These are phyloP conservation scores for Azorinus chamasolen DNA, from an alignment of 2,888 invertebrate species.

Conservation along the genomic window DNA sequence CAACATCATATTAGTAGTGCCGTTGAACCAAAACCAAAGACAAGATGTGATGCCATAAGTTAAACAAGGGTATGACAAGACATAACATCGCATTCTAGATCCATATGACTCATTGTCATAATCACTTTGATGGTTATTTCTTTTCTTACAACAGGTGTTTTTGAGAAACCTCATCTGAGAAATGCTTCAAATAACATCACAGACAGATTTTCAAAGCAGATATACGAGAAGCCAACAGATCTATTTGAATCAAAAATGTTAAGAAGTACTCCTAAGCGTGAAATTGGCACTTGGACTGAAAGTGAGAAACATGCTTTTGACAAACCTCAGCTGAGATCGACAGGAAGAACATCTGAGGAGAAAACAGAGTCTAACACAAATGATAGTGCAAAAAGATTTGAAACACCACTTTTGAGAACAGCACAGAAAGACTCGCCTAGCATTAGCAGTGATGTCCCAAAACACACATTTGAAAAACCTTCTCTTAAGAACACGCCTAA, in stretches of 20 bases:
- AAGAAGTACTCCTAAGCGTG: conserved; percentile 14
- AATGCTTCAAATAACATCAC: conserved; percentile 39
- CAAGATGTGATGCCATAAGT: no score
- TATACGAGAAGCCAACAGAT: conserved; percentile 8
- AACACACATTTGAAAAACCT: conserved; percentile 54
- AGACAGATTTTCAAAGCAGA: neutral
- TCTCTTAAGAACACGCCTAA: conserved; percentile 4
- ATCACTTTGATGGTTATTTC: no score
- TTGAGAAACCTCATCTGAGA: conserved; percentile 47
- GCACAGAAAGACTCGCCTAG: conserved; percentile 24
- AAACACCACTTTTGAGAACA: conserved; percentile 55
- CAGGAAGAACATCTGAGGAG: conserved; percentile 12
- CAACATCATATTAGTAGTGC: no score
- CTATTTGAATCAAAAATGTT: neutral
- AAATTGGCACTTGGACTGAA: neutral
- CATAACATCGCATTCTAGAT: no score
- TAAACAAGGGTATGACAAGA: no score
- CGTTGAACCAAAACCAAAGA: no score
- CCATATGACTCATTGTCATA: no score
- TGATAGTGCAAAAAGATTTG: conserved; percentile 44
- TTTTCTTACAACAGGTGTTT: no score
- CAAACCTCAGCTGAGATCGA: conserved; percentile 54
- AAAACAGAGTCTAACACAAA: conserved; percentile 18
- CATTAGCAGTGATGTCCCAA: neutral
- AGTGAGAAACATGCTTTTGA: conserved; percentile 57